phyloP scores from a whole-genome alignment of 2,113 vertebrate species.

The Lepisosteus osseus region DNA sequence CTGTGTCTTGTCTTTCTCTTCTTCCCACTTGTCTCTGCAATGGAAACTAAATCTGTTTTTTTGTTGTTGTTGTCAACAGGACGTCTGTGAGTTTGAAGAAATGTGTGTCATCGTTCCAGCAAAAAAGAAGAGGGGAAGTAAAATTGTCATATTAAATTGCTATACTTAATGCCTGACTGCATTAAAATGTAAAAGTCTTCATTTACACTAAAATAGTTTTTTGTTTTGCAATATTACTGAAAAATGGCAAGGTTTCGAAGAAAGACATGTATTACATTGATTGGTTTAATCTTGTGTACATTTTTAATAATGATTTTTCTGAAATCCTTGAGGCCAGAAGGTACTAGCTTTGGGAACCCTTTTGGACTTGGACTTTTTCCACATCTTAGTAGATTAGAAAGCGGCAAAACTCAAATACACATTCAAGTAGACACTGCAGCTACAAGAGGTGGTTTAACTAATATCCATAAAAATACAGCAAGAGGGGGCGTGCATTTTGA shows the following conservation, averaged over 20 bases:
- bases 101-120: no score
- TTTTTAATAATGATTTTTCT: conserved; percentile 80
- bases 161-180: no score
- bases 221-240: conserved; percentile 13
- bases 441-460: conserved; percentile 31
- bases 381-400: conserved; percentile 53
- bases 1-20: no score
- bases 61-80: no score
- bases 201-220: no score
- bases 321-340: conserved; percentile 78
- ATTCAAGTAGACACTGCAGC: conserved; percentile 32
- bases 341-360: conserved; percentile 64
- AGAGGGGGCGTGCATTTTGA: conserved; percentile 40
- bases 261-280: conserved; percentile 77
- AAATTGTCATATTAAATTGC: no score
- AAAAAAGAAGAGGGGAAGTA: no score
- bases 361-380: conserved; percentile 68
- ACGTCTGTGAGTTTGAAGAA: no score
- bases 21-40: no score
- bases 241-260: conserved; percentile 88
- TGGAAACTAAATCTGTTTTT: no score
- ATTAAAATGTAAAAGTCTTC: no score
- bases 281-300: conserved; percentile 76
- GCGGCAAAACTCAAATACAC: conserved; percentile 31
- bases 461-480: conserved; percentile 41